These are phyloP conservation scores for Zophobas atratus DNA, from an alignment of 1,140 invertebrate species.

Conservation along the genomic window DNA sequence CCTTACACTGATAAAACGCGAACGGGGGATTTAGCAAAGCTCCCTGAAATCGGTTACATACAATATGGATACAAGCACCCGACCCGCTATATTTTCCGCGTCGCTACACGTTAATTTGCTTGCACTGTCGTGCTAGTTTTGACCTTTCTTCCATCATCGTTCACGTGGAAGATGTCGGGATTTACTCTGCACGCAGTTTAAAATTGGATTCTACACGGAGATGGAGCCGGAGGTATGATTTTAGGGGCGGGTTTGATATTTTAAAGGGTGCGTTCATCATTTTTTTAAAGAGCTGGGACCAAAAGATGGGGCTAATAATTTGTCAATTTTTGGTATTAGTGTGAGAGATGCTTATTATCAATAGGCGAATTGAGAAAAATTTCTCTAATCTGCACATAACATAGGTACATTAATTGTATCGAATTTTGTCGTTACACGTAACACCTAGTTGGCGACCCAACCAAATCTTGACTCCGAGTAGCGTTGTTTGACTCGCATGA, in stretches of 20 bases:
- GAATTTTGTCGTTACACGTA: too few relatives aligned
- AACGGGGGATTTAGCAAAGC: slow-evolving; percentile 59
- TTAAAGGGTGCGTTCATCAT: slow-evolving; percentile 10
- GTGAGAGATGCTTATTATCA: too few relatives aligned
- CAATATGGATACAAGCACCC: slow-evolving; percentile 52
- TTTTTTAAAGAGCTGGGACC: background rate
- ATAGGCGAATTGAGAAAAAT: too few relatives aligned
- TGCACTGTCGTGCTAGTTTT: slow-evolving; percentile 51
- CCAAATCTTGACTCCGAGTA: too few relatives aligned
- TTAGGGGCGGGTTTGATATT: slow-evolving; percentile 15
- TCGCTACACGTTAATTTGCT: slow-evolving; percentile 55
- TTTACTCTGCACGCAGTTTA: slow-evolving; percentile 47
- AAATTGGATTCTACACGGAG: slow-evolving; percentile 44
- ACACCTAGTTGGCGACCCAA: too few relatives aligned
- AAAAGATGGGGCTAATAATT: background rate
- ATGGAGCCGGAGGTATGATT: slow-evolving; percentile 8
- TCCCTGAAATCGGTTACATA: slow-evolving; percentile 52
- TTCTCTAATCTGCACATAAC: too few relatives aligned
- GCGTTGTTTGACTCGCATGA: too few relatives aligned
- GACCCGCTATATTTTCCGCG: slow-evolving; percentile 62
- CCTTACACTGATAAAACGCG: slow-evolving; percentile 64
- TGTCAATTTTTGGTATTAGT: too few relatives aligned
- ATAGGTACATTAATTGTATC: too few relatives aligned
- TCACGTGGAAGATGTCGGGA: slow-evolving; percentile 53
- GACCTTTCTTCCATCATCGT: slow-evolving; percentile 57